Conservation (phyloP, 2,797 vertebrate genomes). For the Phrynocephalus guinanensis region DNA sequence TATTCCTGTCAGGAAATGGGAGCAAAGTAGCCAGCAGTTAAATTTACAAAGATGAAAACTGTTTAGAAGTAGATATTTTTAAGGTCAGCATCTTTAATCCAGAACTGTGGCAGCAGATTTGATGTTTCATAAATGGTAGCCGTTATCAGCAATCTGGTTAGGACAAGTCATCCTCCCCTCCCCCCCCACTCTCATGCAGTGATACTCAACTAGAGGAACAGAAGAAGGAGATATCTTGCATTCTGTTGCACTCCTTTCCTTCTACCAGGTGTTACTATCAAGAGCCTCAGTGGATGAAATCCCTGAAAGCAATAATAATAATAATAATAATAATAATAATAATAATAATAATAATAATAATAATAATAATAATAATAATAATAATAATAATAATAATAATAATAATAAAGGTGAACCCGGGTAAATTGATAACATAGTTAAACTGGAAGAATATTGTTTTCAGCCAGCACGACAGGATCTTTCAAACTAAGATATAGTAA, state of each 20-base stretch:
- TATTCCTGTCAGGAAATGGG: conserved; percentile 63
- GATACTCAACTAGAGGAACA: conserved; percentile 21
- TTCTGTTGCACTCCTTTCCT: conserved; percentile 17
- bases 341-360: not conserved
- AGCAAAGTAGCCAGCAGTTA: conserved; percentile 58
- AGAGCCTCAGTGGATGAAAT: conserved; percentile 14
- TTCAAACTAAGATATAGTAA: not conserved
- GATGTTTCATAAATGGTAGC: conserved; percentile 62
- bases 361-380: not conserved
- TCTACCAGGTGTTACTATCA: not conserved
- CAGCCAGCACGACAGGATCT: not conserved
- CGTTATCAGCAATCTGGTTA: conserved; percentile 69
- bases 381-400: not conserved
- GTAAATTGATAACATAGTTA: not conserved
- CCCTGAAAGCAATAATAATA: not conserved
- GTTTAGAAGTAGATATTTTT: conserved; percentile 60
- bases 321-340: not conserved
- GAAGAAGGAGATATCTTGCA: conserved; percentile 34
- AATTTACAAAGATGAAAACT: conserved; percentile 58
- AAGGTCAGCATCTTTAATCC: conserved; percentile 68
- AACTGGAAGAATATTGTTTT: not conserved
- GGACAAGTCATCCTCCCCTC: conserved; percentile 41
- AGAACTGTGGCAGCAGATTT: conserved; percentile 62
- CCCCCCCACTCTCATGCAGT: conserved; percentile 36
- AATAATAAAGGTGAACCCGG: not conserved